These are phyloP conservation scores for Pentalonia nigronervosa DNA, from an alignment of 1,140 invertebrate species.

Conservation along the genomic window DNA sequence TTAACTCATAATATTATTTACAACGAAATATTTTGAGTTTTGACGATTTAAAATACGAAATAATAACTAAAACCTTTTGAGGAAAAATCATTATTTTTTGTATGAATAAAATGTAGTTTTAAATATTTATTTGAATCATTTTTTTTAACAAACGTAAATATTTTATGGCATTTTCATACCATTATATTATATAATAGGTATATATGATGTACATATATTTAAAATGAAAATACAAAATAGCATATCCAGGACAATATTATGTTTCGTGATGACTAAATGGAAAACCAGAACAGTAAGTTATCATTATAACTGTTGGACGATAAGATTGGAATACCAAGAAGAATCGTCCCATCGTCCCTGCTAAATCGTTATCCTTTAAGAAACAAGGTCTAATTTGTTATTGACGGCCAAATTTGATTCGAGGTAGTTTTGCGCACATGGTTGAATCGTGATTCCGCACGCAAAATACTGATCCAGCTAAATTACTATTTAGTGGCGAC, in stretches of 20 bases:
- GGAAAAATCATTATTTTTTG: too few species aligned
- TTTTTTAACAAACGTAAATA: not conserved
- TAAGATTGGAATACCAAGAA: not conserved
- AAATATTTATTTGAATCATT: not conserved
- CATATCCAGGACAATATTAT: too few species aligned
- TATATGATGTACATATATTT: not conserved
- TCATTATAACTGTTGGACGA: not conserved
- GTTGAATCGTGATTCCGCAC: not conserved
- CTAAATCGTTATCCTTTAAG: not conserved
- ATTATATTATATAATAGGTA: too few species aligned
- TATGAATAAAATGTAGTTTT: too few species aligned
- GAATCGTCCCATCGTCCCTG: too few species aligned
- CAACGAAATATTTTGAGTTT: too few species aligned
- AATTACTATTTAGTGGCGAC: not conserved
- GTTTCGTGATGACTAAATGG: not conserved
- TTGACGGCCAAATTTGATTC: slow-evolving; percentile 28
- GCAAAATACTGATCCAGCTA: not conserved
- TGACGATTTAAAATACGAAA: too few species aligned
- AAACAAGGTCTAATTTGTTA: slow-evolving; percentile 46
- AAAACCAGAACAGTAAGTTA: not conserved
- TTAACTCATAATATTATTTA: too few species aligned
- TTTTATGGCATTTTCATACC: too few species aligned
- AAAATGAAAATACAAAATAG: not conserved
- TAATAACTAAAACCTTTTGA: not conserved
- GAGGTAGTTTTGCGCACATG: not conserved